Evolutionary conservation across 1,140 invertebrate species (phyloP), one percentile per base, ranked within the genome.

Genomic region (Cotesia typhae): DNA sequence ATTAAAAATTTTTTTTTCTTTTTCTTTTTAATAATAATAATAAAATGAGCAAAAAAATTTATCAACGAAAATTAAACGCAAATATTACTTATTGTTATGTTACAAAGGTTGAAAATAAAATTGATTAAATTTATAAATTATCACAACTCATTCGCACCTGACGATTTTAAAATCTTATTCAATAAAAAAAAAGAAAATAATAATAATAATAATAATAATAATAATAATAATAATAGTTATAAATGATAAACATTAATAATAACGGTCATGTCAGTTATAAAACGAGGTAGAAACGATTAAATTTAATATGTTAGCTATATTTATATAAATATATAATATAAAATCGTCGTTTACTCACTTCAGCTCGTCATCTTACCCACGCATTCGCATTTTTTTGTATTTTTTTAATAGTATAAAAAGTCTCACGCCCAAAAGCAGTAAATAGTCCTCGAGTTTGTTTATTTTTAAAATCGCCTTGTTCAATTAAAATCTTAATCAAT

Each of bases 11-110:
- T 28, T 28, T 28, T 28, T 2, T 3, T 28, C 3, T 28, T 28
- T 28, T 28, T 28, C 0, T 28, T 28, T 28, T 28, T 28, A 28
- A 28, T 28, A 28, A 28, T 35, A 20, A 12, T 61, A 37, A 68
- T 65, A 75, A 75, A 70, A 67, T 75, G 74, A 75, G 74, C 74
- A 75, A 75, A 68, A 59, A 69, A 71, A 64, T 47, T 68, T 47
- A 63, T 64, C 55, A 69, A 53, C 57, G 28, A 47, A 37, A 63
- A 63, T 36, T 28, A 17, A 10, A 53, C 17, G 28, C 41, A 53
- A 10, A 64, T 60, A 57, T 41, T 53, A 4, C 1, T n/a, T 38
- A 64, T 65, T 55, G 37, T 57, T 38, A 65, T 57, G 12, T 38
- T 55, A 10, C 5, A 55, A n/a, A 35, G 51, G 65, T 51, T 10